Evolutionary conservation across 1,140 invertebrate species (phyloP).

Genomic region (Atta colombica): DNA sequence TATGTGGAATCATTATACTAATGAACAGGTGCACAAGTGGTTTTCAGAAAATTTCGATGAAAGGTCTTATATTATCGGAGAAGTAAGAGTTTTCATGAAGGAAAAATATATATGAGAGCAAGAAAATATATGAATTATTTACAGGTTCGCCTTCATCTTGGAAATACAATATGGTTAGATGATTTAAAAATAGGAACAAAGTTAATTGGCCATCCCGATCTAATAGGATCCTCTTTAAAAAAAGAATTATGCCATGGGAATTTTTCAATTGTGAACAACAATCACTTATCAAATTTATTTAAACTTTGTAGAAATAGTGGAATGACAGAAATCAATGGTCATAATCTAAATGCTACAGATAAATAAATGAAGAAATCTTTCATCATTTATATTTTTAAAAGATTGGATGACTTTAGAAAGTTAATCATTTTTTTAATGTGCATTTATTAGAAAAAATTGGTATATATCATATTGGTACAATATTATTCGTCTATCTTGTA

Average conservation of each 20-base stretch:
- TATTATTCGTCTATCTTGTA: not conserved
- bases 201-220: conserved; percentile 74
- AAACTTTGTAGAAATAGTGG: conserved; percentile 71
- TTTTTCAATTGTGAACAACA: conserved; percentile 74
- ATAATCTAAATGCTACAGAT: not conserved
- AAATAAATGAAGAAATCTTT: not conserved
- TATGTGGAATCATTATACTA: conserved; percentile 80
- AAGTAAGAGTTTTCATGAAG: conserved; percentile 69
- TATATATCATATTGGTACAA: not conserved
- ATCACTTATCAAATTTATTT: conserved; percentile 73
- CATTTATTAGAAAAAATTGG: conserved; percentile 15
- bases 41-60: conserved; percentile 72
- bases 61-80: conserved; percentile 77
- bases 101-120: not conserved
- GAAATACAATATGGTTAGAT: conserved; percentile 82
- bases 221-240: conserved; percentile 76
- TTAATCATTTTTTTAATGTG: conserved; percentile 4
- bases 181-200: conserved; percentile 79
- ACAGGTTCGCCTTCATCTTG: conserved; percentile 80
- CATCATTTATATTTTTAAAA: conserved; percentile 14
- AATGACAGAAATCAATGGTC: conserved; percentile 62
- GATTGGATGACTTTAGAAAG: not conserved
- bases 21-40: conserved; percentile 74
- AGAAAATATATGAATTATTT: conserved; percentile 39
- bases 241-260: conserved; percentile 70